These are phyloP conservation scores for Epistrophe grossulariae DNA, from an alignment of 2,888 invertebrate genomes.

Conservation along the genomic window DNA sequence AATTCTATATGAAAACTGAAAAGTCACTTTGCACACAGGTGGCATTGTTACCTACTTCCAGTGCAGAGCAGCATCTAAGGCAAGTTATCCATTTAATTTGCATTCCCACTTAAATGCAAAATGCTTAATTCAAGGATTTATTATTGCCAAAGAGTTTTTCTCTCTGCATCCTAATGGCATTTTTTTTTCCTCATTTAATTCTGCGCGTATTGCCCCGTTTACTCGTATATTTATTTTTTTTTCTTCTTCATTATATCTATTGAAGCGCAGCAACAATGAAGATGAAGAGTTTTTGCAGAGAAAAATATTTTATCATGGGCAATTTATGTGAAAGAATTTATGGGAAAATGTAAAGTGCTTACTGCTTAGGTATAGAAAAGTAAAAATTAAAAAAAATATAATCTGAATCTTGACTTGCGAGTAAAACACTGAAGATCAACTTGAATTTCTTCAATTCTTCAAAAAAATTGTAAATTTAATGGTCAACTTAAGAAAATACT, in stretches of 20 bases:
- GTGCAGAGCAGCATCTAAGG: neutral
- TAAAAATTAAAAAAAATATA: too few species aligned
- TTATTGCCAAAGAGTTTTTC: conserved; percentile 64
- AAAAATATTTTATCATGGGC: neutral
- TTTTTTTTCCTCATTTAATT: conserved; percentile 1
- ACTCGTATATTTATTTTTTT: neutral
- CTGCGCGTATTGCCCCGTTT: neutral
- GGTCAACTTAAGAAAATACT: too few species aligned
- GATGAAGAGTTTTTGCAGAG: neutral
- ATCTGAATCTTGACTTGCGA: too few species aligned
- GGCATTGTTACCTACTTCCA: conserved; percentile 52
- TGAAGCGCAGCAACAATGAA: neutral
- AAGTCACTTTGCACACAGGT: conserved; percentile 52
- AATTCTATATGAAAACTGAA: neutral
- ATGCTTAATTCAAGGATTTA: conserved; percentile 74
- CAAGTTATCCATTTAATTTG: conserved; percentile 73
- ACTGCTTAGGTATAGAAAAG: too few species aligned
- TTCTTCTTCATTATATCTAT: neutral
- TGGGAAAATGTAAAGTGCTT: too few species aligned
- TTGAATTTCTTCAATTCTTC: too few species aligned
- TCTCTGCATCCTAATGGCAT: conserved; percentile 31
- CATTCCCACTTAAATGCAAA: conserved; percentile 57
- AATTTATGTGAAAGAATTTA: neutral
- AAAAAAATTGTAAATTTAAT: too few species aligned
- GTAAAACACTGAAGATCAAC: too few species aligned